Evolutionary conservation across 2,888 invertebrate genomes (phyloP), one percentile per base, ranked within the genome.

Genomic region (Tetramorium bicarinatum): DNA sequence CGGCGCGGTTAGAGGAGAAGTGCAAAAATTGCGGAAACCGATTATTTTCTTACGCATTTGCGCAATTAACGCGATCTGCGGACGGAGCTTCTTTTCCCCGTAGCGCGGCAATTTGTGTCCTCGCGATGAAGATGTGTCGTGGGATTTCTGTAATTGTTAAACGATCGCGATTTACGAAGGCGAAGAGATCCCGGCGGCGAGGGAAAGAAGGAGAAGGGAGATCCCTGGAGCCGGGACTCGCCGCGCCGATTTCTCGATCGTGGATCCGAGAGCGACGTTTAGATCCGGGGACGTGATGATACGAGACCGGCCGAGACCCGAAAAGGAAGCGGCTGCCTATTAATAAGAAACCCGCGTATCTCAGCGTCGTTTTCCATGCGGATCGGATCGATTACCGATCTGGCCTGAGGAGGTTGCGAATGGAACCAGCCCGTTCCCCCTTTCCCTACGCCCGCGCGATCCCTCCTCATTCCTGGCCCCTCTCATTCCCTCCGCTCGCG

Each of bases 351-450:
- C 88, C 92, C 92, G 92, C 91, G 91, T 87, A 92, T 92, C 90
- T 85, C 85, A 88, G 88, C 90, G 87, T 83, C 89, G 90, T 92
- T 93, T 93, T 93, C 91, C 91, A 90, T 88, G 89, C 91, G 91
- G 87, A 92, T 93, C 92, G 90, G 91, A 93, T 92, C 93, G 93
- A 94, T 93, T 93, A 93, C 90, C 90, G 91, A 91, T 91, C 90
- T 84, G 89, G 88, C 90, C 87, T 87, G 86, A 59, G 72, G 72
- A 59, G 79, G 72, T 49, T 71, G 44, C 64, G 80, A 66, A 67
- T 7, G 52, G 49, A 29, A 69, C 62, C 64, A 64, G 34, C 72
- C 62, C 74, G 67, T 67, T 77, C 79, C 74, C 66, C 80, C 66
- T 83, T 74, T 82, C 66, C 77, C 80, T 76, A 62, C 85, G 49